Evolutionary conservation across 30 jellyfish, hydroid and myxozoan genomes (phyloP), one percentile per base, ranked within the genome.

Genomic region (Turritopsis dohrnii): DNA sequence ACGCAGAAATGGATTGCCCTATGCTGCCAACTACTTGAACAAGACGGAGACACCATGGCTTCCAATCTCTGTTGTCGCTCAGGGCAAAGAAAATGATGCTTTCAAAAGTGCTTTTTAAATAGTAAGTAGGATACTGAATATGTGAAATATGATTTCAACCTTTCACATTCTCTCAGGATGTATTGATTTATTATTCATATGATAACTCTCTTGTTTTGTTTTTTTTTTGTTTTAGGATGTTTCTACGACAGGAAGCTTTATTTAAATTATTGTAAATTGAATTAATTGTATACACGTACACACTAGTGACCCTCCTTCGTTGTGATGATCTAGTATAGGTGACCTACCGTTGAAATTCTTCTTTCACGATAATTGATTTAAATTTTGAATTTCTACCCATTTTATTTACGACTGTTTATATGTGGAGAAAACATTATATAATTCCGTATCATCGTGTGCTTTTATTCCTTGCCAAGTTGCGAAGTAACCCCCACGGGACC

Each of bases 41-140:
- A 65, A 79, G 74, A 82, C 96, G 0, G 97, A 94, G 54, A 90
- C 96, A 31, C 97, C 99, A 18, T 94, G 75, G 31, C 72, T 85
- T 7, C 99, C 99, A 22, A 83, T 94, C 83, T 31, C 97, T 18
- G 96, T 88, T 53, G 96, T 94, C n/a, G 54, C 88, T 9, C 96
- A 94, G 65, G 99, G 99, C 27, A 79, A 65, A 17, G 99, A 89
- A 71, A 88, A 54, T 77, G 89, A 66, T 28, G 89, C 71, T 5
- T 82, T 82, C 69, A 24, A 82, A 22, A 54, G 60, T 29, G 89
- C 89, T 65, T 82, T 82, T 29, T 82, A 82, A 71, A 53, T 79
- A 41, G 60, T 41, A 41, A 41, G 60, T 41, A 3, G 60, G 13
- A 41, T 41, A 13, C 60, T 41, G 13, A 41, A 3, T 41, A 41